Evolutionary conservation across 2,797 vertebrate genomes (phyloP).

Genomic region (Alectoris magna): DNA sequence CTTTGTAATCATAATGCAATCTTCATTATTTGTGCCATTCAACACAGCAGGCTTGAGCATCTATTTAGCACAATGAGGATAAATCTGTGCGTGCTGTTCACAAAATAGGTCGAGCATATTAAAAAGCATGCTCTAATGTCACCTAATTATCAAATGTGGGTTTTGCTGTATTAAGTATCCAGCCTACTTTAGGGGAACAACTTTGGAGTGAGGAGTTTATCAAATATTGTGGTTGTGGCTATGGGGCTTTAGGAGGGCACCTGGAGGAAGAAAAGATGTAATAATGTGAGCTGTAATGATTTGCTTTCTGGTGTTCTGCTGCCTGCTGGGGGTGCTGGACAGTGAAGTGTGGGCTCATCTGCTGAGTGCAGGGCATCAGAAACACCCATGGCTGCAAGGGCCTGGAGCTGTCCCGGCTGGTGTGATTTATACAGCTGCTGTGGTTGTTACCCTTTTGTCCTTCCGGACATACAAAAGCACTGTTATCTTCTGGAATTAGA

Average conservation of each 20-base stretch:
- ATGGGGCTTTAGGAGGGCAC: background rate
- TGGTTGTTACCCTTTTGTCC: background rate
- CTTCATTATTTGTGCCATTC: conserved; percentile 5
- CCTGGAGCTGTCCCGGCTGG: background rate
- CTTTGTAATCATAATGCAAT: background rate
- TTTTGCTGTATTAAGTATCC: background rate
- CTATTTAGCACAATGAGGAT: conserved; percentile 20
- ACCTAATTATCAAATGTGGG: conserved; percentile 51
- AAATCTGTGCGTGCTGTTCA: background rate
- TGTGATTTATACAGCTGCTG: background rate
- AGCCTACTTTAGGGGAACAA: background rate
- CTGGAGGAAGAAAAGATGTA: background rate
- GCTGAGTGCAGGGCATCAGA: background rate
- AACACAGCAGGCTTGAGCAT: conserved; percentile 5
- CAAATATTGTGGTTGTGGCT: background rate
- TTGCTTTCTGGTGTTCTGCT: background rate
- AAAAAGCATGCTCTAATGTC: background rate
- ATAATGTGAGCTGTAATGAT: background rate
- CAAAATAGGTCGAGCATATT: conserved; percentile 48
- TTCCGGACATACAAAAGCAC: background rate
- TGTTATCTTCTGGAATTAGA: background rate
- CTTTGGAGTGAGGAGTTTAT: background rate
- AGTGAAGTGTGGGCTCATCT: background rate
- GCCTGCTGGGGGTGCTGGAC: background rate
- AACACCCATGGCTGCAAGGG: background rate